Evolutionary conservation across 2,797 vertebrate species (phyloP), one percentile per base, ranked within the genome.

Genomic region (Gila robusta): DNA sequence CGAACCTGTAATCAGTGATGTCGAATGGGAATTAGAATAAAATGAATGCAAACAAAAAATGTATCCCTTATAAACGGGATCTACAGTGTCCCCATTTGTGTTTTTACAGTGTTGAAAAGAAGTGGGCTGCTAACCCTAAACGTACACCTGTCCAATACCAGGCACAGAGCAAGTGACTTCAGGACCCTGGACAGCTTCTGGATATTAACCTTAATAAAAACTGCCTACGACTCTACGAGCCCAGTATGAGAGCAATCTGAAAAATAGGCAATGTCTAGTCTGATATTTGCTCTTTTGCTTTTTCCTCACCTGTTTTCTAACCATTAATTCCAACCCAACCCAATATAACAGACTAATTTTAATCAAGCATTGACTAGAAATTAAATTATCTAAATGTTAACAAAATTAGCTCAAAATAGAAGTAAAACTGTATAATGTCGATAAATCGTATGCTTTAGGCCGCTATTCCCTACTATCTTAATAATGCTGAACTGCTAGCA

Each of bases 121-220:
- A 19, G 37, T 67, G n/a, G 23, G 35, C 32, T 21, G 19, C 28
- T 49, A 49, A 49, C 47, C 47, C 14, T 49, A 16, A 54, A 5
- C 17, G 19, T 77, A 21, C 59, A 82, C 85, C 71, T 82, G 85
- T 32, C 6, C n/a, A 47, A 44, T 39, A 32, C 32, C 28, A 62
- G 44, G 26, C 35, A 64, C 14, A 17, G 16, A n/a, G 7, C 37
- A 37, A 79, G n/a, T 49, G 32, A 73, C 41, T 86, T 86, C 84
- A 86, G 84, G 70, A 86, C 84, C 84, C 12, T 82, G 85, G 79
- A 69, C 79, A 81, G 79, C 28, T 79, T 79, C 37, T 69, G 79
- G 47, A n/a, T 1, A 52, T 64, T 28, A 47, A 52, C 79, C 7
- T 37, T 35, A 16, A 69, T 81, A 10, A 54, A 16, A 37, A 52